A percentile compares a stretch with the other conserved stretches of the same genome.
phyloP scores from a whole-genome alignment of 2,797 vertebrate genomes.

The Argentina silus region DNA sequence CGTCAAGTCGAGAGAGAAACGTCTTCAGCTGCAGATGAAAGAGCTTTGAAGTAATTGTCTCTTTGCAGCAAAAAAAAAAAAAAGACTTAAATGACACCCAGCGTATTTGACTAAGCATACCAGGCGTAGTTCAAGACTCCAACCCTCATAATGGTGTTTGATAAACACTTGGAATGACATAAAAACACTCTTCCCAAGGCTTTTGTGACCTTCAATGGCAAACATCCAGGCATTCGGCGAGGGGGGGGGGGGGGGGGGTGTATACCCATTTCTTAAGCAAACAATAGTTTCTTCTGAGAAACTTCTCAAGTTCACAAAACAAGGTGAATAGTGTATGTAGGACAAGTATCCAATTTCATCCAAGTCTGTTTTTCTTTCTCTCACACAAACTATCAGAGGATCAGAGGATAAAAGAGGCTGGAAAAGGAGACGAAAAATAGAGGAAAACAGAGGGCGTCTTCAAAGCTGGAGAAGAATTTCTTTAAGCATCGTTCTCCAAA shows the following conservation, averaged over 20 bases:
- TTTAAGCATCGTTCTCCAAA: slow-evolving; percentile 74
- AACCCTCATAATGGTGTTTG: slow-evolving; percentile 36
- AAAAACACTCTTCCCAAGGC: slow-evolving; percentile 47
- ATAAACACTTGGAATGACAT: slow-evolving; percentile 57
- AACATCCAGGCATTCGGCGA: slow-evolving; percentile 30
- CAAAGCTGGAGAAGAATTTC: slow-evolving; percentile 77
- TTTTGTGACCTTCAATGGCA: slow-evolving; percentile 43
- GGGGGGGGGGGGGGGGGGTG: slow-evolving; percentile 43
- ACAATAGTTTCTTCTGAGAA: slow-evolving; percentile 61
- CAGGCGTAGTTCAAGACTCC: slow-evolving; percentile 45
- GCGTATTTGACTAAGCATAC: slow-evolving; percentile 56
- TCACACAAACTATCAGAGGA: slow-evolving; percentile 58
- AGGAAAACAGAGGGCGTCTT: slow-evolving; percentile 68
- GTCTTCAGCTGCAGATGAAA: slow-evolving; percentile 18
- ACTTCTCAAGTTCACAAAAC: slow-evolving; percentile 66
- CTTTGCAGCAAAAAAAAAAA: slow-evolving; percentile 46
- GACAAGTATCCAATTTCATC: slow-evolving; percentile 65
- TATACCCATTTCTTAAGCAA: slow-evolving; percentile 38
- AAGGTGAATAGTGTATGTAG: slow-evolving; percentile 58
- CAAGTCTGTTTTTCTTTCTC: slow-evolving; percentile 49
- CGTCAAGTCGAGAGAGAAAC: slow-evolving; percentile 22
- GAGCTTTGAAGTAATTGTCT: slow-evolving; percentile 55
- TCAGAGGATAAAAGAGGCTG: slow-evolving; percentile 72
- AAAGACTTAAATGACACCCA: slow-evolving; percentile 45
- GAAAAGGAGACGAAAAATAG: slow-evolving; percentile 56